These are phyloP conservation scores for Eupithecia subfuscata DNA, from an alignment of 2,888 invertebrate genomes.

Conservation along the genomic window DNA sequence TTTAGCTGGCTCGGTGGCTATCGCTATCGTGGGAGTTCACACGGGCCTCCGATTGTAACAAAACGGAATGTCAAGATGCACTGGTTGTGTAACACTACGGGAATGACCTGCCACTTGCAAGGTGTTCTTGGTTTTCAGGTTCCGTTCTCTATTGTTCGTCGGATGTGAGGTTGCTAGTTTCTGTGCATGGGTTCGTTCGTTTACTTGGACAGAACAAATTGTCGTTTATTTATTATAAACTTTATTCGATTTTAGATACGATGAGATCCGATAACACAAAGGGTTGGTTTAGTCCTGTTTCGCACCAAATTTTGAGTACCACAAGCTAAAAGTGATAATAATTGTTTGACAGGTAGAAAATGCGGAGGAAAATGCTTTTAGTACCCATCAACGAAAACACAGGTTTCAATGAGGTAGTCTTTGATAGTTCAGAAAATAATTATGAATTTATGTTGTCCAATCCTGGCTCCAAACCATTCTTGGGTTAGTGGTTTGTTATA, in stretches of 20 bases:
- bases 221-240: background rate
- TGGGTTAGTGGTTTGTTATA: background rate
- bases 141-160: conserved; percentile 55
- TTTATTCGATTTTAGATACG: too few relatives aligned
- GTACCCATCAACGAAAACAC: background rate
- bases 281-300: too few relatives aligned
- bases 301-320: too few relatives aligned
- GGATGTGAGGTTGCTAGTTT: conserved; percentile 11
- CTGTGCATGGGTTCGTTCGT: background rate
- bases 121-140: conserved; percentile 62
- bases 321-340: too few relatives aligned
- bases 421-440: background rate
- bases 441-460: background rate
- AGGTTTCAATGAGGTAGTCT: background rate
- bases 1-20: conserved; percentile 69
- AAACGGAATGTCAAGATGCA: conserved; percentile 82
- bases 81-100: conserved; percentile 68
- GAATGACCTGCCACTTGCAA: conserved; percentile 68
- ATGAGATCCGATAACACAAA: too few relatives aligned
- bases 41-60: conserved; percentile 73
- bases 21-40: conserved; percentile 75
- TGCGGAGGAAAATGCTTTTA: too few relatives aligned
- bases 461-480: background rate
- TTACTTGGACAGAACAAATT: background rate
- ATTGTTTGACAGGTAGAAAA: too few relatives aligned